Evolutionary conservation across 2,113 vertebrate species (phyloP), one percentile per base, ranked within the genome.

Genomic region (Plectropomus leopardus): DNA sequence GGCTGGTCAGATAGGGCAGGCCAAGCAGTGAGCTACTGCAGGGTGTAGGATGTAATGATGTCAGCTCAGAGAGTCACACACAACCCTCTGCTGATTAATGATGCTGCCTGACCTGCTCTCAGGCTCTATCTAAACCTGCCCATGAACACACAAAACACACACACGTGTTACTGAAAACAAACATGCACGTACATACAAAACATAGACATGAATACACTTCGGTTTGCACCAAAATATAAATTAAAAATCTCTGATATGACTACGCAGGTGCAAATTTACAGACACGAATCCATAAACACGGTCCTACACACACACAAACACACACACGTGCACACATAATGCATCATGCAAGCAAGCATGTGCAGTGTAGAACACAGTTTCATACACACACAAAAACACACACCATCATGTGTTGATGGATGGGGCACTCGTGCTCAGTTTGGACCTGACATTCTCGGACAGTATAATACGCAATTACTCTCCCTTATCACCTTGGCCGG

Each of bases 381-480:
- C 81, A 73, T 57, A 84, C 85, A 86, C 84, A 82, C 72, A 85
- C 88, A 86, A 72, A 80, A 79, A 84, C 84, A 91, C 88, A 89
- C 89, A 83, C 61, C 85, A 83, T 88, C 86, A 71, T 82, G 77
- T 51, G 92, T 80, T 97, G 97, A 98, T 97, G 95, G 97, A 99
- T 97, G 96, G 96, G 96, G 96, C 95, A 96, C 96, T 96, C 95
- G 77, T 95, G 96, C 95, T 97, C 95, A 96, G 97, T 97, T 96
- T 97, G 96, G 96, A 97, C 96, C 97, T 97, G 97, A 98, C 97
- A 96, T 96, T 97, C 96, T 95, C 91, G 96, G 97, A 97, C 97
- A 98, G 96, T 95, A 97, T 97, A 97, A 97, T 97, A 97, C 96
- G 96, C 97, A 97, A 98, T 99, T 99, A 98, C 97, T 98, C 96